phyloP scores from a whole-genome alignment of 2,888 invertebrate species.

The Acronicta leporina region DNA sequence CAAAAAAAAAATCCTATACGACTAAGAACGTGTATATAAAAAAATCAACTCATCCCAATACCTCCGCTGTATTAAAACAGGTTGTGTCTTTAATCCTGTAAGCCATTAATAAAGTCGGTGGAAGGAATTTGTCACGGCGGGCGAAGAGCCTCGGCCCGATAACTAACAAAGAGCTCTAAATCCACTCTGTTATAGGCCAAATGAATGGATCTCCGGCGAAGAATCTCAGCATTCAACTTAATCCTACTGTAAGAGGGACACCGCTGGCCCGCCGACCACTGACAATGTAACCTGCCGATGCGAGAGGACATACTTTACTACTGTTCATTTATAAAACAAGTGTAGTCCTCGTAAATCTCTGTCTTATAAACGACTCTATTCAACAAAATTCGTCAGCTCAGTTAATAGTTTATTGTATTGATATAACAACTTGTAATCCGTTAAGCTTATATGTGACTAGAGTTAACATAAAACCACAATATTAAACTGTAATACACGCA shows the following conservation, averaged over 20 bases:
- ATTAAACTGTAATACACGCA: neutral
- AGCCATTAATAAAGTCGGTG: slow-evolving; percentile 56
- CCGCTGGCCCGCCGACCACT: slow-evolving; percentile 40
- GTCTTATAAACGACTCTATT: slow-evolving; percentile 14
- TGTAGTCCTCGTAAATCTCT: slow-evolving; percentile 17
- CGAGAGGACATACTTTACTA: slow-evolving; percentile 19
- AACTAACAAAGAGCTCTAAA: slow-evolving; percentile 65
- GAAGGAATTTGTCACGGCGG: slow-evolving; percentile 59
- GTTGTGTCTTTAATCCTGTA: slow-evolving; percentile 51
- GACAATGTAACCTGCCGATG: slow-evolving; percentile 42
- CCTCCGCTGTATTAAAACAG: slow-evolving; percentile 33
- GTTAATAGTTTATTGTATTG: slow-evolving; percentile 21
- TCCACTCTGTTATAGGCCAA: slow-evolving; percentile 62
- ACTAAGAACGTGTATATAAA: slow-evolving; percentile 7
- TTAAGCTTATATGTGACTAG: neutral
- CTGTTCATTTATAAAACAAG: slow-evolving; percentile 30
- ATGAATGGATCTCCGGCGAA: slow-evolving; percentile 62
- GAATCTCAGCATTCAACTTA: slow-evolving; percentile 63
- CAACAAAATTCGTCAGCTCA: slow-evolving; percentile 16
- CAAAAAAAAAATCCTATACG: neutral
- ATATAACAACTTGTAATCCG: neutral
- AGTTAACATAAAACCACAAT: neutral
- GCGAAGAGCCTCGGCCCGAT: slow-evolving; percentile 55
- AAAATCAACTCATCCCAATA: slow-evolving; percentile 25
- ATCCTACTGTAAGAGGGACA: slow-evolving; percentile 50